Conservation (phyloP, 2,797 vertebrate species). For the Propithecus perrieri region DNA sequence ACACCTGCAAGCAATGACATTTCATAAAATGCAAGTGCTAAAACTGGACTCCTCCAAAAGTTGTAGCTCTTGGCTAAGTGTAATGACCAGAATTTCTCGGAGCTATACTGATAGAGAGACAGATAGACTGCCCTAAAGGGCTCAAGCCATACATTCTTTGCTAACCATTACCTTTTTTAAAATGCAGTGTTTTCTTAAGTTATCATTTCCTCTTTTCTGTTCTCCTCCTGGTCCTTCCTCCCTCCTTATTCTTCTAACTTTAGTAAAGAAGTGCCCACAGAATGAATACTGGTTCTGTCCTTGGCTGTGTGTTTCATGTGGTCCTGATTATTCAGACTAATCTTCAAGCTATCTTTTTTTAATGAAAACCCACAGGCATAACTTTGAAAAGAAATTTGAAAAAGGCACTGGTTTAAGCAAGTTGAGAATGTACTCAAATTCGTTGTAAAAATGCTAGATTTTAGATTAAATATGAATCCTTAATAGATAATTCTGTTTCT, state of each 20-base stretch:
- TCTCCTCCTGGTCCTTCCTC: neutral
- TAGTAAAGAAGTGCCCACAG: neutral
- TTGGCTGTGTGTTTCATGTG: constrained; percentile 26
- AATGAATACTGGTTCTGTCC: neutral
- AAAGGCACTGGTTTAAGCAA: neutral
- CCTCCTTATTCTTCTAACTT: neutral
- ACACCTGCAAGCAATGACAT: neutral
- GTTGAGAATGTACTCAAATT: constrained; percentile 1
- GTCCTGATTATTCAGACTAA: neutral
- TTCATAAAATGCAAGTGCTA: constrained; percentile 8
- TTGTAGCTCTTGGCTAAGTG: neutral
- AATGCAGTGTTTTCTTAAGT: neutral
- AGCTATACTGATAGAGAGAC: neutral
- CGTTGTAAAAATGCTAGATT: neutral
- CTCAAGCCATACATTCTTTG: neutral
- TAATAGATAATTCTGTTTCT: constrained; percentile 7
- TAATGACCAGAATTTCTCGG: neutral
- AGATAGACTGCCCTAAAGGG: neutral
- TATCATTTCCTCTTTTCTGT: neutral
- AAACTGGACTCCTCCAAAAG: neutral
- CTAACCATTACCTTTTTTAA: neutral
- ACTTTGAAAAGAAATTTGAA: neutral
- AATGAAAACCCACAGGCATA: neutral
- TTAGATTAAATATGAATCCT: neutral
- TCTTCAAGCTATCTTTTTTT: neutral